phyloP scores from a whole-genome alignment of 23 tunicate genomes.

The Trididemnum nubilum region DNA sequence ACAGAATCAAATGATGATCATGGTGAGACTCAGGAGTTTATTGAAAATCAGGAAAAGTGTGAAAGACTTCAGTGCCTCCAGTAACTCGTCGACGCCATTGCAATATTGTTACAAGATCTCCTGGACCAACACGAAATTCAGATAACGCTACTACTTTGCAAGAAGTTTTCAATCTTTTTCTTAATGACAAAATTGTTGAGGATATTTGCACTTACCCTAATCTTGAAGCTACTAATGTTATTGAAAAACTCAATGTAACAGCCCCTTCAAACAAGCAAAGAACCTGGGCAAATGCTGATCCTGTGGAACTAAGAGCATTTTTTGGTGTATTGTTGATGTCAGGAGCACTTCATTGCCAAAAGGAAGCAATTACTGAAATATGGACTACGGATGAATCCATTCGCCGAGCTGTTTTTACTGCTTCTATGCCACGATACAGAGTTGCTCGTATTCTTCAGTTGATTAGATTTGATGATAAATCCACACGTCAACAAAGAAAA shows the following conservation, averaged over 20 bases:
- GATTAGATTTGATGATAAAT: no score
- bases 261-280: no score
- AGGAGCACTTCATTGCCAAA: constrained; percentile 27
- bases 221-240: constrained; percentile 20
- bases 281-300: constrained; percentile 21
- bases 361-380: constrained; percentile 25
- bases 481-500: constrained; percentile 2
- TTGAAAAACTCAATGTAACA: constrained; percentile 22
- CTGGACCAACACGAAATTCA: constrained; percentile 30
- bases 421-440: constrained; percentile 16
- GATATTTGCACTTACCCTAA: constrained; percentile 16
- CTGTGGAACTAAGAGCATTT: constrained; percentile 33
- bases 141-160: constrained; percentile 20
- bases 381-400: no score
- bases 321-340: constrained; percentile 26
- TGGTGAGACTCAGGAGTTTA: neutral
- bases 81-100: constrained; percentile 28
- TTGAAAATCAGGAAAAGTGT: neutral
- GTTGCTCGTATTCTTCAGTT: constrained; percentile 23
- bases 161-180: no score
- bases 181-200: no score
- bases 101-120: constrained; percentile 26
- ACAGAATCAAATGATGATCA: neutral
- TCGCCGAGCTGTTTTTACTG: constrained; percentile 29
- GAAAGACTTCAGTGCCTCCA: constrained; percentile 8